Conservation (phyloP, 2,888 invertebrate species). For the Byasa hedistus region DNA sequence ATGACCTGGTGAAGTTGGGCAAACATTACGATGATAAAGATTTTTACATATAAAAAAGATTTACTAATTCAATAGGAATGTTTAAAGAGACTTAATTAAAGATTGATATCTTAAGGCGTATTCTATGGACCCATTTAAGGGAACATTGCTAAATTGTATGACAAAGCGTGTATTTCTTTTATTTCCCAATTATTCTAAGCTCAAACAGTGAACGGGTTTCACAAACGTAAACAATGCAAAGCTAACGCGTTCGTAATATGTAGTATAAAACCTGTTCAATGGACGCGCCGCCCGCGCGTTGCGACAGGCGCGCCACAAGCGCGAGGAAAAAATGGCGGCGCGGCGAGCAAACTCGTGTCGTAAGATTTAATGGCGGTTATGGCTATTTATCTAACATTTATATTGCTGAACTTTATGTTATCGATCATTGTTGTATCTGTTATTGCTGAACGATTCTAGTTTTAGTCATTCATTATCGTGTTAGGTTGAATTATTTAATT, state of each 20-base stretch:
- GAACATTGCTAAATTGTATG: no score
- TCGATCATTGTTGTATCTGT: constrained; percentile 2
- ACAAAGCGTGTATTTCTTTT: no score
- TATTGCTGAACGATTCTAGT: not conserved
- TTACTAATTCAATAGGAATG: no score
- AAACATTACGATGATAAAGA: no score
- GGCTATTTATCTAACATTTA: constrained; percentile 5
- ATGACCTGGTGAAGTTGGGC: no score
- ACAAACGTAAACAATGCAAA: constrained; percentile 21
- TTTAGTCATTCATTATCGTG: constrained; percentile 3
- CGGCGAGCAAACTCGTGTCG: constrained; percentile 17
- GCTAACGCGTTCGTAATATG: not conserved
- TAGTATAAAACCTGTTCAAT: constrained; percentile 15
- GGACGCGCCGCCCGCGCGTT: no score
- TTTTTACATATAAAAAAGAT: no score
- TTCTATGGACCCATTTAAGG: no score
- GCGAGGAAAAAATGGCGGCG: constrained; percentile 15
- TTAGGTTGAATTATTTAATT: constrained; percentile 5
- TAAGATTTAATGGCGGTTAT: constrained; percentile 19
- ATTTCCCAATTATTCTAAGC: no score
- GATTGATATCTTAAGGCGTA: no score
- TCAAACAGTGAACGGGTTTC: constrained; percentile 1
- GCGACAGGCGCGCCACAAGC: constrained; percentile 15
- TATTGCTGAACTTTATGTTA: constrained; percentile 17
- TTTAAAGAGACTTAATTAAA: no score